Percentiles rank a stretch among this genome's conserved stretches.
These are phyloP conservation scores for Choristoneura rosaceana DNA, from an alignment of 2,888 invertebrate species.

Conservation along the genomic window DNA sequence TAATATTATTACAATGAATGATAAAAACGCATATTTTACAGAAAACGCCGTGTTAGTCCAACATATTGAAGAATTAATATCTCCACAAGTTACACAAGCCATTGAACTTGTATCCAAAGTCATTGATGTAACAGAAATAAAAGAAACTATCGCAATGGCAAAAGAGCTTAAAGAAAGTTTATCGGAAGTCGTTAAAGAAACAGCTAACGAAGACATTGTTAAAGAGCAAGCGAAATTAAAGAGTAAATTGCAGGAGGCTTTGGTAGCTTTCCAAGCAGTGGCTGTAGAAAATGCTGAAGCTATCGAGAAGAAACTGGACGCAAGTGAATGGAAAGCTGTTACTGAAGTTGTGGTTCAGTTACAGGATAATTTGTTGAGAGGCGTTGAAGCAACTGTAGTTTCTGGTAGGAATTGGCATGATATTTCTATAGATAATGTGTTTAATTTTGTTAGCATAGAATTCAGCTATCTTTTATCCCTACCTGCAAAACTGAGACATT, in stretches of 20 bases:
- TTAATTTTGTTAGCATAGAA: neutral
- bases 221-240: slow-evolving; percentile 49
- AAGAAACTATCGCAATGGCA: slow-evolving; percentile 48
- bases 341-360: slow-evolving; percentile 58
- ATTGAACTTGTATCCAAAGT: slow-evolving; percentile 48
- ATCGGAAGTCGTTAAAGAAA: slow-evolving; percentile 27
- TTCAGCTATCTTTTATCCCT: no score
- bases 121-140: slow-evolving; percentile 49
- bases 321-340: slow-evolving; percentile 52
- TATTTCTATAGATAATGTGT: neutral
- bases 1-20: neutral
- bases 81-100: slow-evolving; percentile 47
- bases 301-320: slow-evolving; percentile 45
- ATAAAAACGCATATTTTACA: slow-evolving; percentile 21
- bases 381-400: slow-evolving; percentile 35
- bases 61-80: slow-evolving; percentile 54
- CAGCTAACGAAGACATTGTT: neutral
- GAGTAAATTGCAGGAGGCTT: slow-evolving; percentile 51
- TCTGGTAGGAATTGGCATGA: neutral
- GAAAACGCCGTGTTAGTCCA: slow-evolving; percentile 46
- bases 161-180: slow-evolving; percentile 48
- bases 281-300: slow-evolving; percentile 53
- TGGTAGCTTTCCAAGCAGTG: slow-evolving; percentile 53
- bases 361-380: slow-evolving; percentile 56
- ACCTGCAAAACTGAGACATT: no score